These are phyloP conservation scores for Takifugu rubripes DNA, from an alignment of 2,797 vertebrate species.

Conservation along the genomic window DNA sequence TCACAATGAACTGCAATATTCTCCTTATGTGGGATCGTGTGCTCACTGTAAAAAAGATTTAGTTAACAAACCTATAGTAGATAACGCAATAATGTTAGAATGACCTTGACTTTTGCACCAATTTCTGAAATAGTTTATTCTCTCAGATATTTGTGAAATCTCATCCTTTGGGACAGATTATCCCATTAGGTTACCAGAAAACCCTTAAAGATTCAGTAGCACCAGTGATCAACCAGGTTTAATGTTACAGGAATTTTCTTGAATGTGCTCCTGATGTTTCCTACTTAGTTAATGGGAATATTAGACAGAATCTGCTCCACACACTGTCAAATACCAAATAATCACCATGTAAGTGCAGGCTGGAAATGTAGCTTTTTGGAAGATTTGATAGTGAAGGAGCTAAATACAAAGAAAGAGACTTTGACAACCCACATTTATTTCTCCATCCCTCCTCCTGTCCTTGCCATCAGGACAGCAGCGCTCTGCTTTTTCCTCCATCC, in stretches of 20 bases:
- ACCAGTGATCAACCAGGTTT: not conserved
- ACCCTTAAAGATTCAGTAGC: not conserved
- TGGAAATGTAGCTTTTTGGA: no score
- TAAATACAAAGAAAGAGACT: not conserved
- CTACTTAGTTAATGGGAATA: not conserved
- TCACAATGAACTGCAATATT: conserved; percentile 27
- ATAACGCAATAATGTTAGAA: not conserved
- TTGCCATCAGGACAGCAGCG: conserved; percentile 15
- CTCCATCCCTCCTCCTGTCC: not conserved
- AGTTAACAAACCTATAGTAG: not conserved
- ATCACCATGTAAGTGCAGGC: no score
- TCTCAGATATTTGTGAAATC: not conserved
- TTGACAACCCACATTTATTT: not conserved
- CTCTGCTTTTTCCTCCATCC: conserved; percentile 10
- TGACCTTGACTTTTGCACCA: not conserved
- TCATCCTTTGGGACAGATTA: no score
- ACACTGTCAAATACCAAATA: no score
- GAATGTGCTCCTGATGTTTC: not conserved
- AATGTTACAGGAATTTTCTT: not conserved
- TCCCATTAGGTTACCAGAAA: not conserved
- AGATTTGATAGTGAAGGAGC: no score
- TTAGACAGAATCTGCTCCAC: not conserved
- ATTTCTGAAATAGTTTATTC: not conserved
- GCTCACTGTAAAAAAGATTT: not conserved
- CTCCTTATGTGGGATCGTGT: not conserved